Base-by-base conservation (phyloP, 2,888 invertebrate genomes). In the Hydrotaea diabolus region DNA sequence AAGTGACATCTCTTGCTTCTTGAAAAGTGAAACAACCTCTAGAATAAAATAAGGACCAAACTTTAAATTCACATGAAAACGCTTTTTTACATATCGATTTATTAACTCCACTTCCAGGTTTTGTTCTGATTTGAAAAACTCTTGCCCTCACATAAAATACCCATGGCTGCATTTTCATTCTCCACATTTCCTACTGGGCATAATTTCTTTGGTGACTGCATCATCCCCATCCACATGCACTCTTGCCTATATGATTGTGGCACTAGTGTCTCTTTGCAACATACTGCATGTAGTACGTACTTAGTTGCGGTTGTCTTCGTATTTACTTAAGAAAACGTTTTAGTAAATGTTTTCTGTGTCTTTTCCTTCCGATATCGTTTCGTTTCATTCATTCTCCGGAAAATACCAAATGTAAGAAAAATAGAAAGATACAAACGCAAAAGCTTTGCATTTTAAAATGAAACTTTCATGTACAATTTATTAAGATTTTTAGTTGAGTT, bases 291-390 rank as follows among this genome's bases (percentile, higher is more conserved):
- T 77, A 31, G 31, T 31, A 31, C 31, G 31, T 31, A 66, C 62
- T 80, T 82, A 57, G 74, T 74, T 82, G 80, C 46, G 80, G 80
- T 74, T 80, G 79, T 76, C 78, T 78, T 81, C 78, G 77, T 74
- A 80, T 83, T 82, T 85, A 76, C 73, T 76, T 69, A 85, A 82
- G 82, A 80, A 80, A 80, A 82, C 71, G 66, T 82, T 85, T 82
- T 73, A 79, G 46, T 73, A 59, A 49, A 55, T 55, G 11, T 82
- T 49, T 69, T 73, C 69, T 72, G 64, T 69, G 53, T 80, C 72
- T 69, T 72, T 76, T 43, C n/a, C 19, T 46, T 31, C 31, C 31
- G 23, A 31, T 76, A 46, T 75, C 15, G 15, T 72, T 59, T 53
- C 8, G 11, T 55, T 57, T 23, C 71, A 13, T 46, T 39, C 15